phyloP scores from a whole-genome alignment of 2,797 vertebrate species.

The Pseudochromis fuscus region DNA sequence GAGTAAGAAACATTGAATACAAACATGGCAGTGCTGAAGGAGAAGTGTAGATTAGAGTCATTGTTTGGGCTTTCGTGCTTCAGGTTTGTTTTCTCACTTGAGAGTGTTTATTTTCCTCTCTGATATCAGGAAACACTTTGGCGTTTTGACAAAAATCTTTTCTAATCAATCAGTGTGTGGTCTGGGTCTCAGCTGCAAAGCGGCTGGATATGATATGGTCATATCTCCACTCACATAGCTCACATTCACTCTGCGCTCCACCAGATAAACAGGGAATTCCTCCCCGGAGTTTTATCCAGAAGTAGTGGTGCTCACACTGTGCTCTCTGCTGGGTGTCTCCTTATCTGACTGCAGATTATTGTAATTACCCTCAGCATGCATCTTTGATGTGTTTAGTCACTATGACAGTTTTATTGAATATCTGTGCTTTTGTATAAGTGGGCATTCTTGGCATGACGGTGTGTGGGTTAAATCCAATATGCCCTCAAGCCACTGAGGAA shows the following conservation, averaged over 20 bases:
- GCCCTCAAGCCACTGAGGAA: constrained; percentile 16
- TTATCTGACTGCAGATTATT: constrained; percentile 34
- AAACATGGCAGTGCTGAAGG: constrained; percentile 40
- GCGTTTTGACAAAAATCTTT: constrained; percentile 53
- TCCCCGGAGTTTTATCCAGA: constrained; percentile 32
- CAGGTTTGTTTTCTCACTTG: constrained; percentile 62
- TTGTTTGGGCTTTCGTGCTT: constrained; percentile 47
- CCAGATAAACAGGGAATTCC: constrained; percentile 70
- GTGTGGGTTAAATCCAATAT: constrained; percentile 42
- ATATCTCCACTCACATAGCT: constrained; percentile 70
- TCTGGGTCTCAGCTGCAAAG: constrained; percentile 34
- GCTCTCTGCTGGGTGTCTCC: constrained; percentile 14
- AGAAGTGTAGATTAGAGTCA: constrained; percentile 47
- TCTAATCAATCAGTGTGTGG: constrained; percentile 74
- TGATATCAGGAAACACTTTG: constrained; percentile 68
- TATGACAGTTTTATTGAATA: constrained; percentile 16
- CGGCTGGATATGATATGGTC: constrained; percentile 62
- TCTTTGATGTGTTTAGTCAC: constrained; percentile 25
- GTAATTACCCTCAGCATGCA: constrained; percentile 20
- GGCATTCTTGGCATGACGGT: constrained; percentile 4
- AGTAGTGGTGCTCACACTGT: constrained; percentile 30
- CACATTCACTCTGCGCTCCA: constrained; percentile 56
- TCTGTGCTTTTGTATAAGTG: constrained; percentile 6
- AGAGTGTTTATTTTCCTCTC: constrained; percentile 68
- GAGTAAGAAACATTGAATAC: constrained; percentile 47